These are phyloP conservation scores for Indicator maculatus DNA, from an alignment of 2,113 vertebrate genomes.

Conservation along the genomic window DNA sequence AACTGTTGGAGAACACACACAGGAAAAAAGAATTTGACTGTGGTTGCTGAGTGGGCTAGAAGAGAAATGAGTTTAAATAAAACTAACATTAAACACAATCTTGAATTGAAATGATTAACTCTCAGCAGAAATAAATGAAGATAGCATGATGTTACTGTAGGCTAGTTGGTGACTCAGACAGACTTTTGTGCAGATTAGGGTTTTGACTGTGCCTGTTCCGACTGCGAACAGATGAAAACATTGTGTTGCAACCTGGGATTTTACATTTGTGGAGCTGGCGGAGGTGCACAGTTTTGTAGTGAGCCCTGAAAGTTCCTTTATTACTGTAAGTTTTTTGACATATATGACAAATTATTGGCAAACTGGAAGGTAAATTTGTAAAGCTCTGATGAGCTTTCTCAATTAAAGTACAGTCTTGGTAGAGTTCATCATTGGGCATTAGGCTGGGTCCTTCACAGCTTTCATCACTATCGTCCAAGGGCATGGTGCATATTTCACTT, in stretches of 20 bases:
- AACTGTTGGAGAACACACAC: slow-evolving; percentile 11
- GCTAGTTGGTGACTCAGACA: slow-evolving; percentile 70
- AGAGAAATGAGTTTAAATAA: slow-evolving; percentile 29
- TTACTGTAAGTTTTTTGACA: slow-evolving; percentile 97
- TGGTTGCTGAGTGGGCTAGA: background rate
- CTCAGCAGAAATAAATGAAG: background rate
- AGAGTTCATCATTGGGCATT: slow-evolving; percentile 73
- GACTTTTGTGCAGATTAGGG: slow-evolving; percentile 94
- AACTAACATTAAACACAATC: slow-evolving; percentile 48
- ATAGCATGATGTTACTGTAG: slow-evolving; percentile 61
- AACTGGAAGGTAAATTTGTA: slow-evolving; percentile 74
- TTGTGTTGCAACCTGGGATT: slow-evolving; percentile 91
- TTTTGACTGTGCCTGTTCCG: slow-evolving; percentile 97
- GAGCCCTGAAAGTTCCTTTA: slow-evolving; percentile 95
- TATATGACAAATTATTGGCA: slow-evolving; percentile 92
- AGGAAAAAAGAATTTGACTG: background rate
- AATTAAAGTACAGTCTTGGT: slow-evolving; percentile 71
- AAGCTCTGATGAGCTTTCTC: slow-evolving; percentile 78
- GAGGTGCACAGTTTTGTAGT: slow-evolving; percentile 97
- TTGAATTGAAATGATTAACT: slow-evolving; percentile 57
- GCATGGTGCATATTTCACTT: slow-evolving; percentile 85
- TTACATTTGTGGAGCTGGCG: slow-evolving; percentile 95
- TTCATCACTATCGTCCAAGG: slow-evolving; percentile 89
- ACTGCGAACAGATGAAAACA: slow-evolving; percentile 95
- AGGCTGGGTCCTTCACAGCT: slow-evolving; percentile 82